Percentiles rank a stretch among this genome's conserved stretches.
Evolutionary conservation across 1,140 invertebrate genomes (phyloP).

Genomic region (Drosophila hydei): DNA sequence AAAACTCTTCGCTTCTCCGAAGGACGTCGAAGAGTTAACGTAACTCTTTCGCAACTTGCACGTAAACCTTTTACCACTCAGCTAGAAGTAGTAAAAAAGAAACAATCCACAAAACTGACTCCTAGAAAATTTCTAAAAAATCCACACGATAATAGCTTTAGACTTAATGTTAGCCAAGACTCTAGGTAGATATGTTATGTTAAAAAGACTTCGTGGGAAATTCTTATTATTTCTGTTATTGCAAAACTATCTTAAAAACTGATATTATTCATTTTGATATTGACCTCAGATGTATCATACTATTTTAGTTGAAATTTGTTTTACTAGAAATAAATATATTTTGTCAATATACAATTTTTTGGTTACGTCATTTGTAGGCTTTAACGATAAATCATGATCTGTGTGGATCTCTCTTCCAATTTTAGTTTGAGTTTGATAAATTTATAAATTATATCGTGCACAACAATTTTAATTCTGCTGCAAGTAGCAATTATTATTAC

Average conservation of each 20-base stretch:
- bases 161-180: conserved; percentile 56
- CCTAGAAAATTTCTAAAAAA: conserved; percentile 17
- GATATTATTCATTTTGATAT: too few species aligned
- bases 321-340: too few species aligned
- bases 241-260: neutral
- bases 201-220: conserved; percentile 10
- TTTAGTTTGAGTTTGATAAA: too few species aligned
- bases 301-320: too few species aligned
- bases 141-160: conserved; percentile 14
- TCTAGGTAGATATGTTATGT: conserved; percentile 23
- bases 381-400: too few species aligned
- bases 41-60: conserved; percentile 80
- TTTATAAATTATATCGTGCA: too few species aligned
- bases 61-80: conserved; percentile 61
- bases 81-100: conserved; percentile 43
- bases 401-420: too few species aligned
- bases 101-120: conserved; percentile 28
- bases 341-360: too few species aligned
- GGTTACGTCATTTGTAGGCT: too few species aligned
- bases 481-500: too few species aligned
- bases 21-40: conserved; percentile 74
- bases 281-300: too few species aligned
- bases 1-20: conserved; percentile 58
- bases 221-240: neutral
- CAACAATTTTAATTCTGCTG: too few species aligned